phyloP scores from a whole-genome alignment of 2,113 vertebrate genomes.

The Irena cyanogastra region DNA sequence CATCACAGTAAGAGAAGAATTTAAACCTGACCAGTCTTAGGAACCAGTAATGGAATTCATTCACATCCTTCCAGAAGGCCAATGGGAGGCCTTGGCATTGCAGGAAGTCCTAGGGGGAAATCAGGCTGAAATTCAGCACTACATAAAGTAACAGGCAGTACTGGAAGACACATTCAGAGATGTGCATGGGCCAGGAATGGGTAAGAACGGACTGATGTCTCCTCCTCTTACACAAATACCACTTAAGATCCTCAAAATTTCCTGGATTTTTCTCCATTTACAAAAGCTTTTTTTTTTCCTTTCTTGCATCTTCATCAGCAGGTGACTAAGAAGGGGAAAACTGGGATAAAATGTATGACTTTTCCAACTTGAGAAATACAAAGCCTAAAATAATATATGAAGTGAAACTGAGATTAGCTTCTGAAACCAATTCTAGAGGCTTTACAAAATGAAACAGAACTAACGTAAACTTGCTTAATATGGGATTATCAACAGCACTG shows the following conservation, averaged over 20 bases:
- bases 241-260: not conserved
- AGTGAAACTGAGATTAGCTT: not conserved
- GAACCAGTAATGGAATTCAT: not conserved
- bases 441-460: not conserved
- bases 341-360: not conserved
- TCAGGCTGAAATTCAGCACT: not conserved
- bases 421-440: not conserved
- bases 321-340: not conserved
- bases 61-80: not conserved
- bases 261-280: not conserved
- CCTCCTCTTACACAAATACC: not conserved
- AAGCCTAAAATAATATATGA: not conserved
- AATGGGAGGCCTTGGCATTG: not conserved
- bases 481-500: not conserved
- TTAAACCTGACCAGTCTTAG: not conserved
- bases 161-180: not conserved
- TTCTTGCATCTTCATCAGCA: not conserved
- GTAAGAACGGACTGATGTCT: not conserved
- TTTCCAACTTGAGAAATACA: not conserved
- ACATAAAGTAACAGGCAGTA: not conserved
- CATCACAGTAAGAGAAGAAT: not conserved
- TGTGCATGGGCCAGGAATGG: not conserved
- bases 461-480: not conserved
- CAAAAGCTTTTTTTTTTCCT: too few relatives aligned
- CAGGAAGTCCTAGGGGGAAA: not conserved